These are phyloP conservation scores for Neomorphus geoffroyi DNA, from an alignment of 2,797 vertebrate genomes.

Conservation along the genomic window DNA sequence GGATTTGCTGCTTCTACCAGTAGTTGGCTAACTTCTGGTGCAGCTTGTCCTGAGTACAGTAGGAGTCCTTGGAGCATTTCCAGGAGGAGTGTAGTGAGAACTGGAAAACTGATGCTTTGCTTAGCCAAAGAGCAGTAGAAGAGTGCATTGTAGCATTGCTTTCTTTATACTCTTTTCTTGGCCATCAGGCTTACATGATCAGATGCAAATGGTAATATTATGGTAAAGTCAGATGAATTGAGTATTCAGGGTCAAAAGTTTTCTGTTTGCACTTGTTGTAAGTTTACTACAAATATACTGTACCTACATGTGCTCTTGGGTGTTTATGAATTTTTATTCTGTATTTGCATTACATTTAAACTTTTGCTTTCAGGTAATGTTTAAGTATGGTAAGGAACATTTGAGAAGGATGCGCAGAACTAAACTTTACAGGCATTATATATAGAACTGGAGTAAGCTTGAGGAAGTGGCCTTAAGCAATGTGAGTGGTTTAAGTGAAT, in stretches of 20 bases:
- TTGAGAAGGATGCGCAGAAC: not conserved
- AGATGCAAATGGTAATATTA: not conserved
- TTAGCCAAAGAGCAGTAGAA: not conserved
- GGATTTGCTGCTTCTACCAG: not conserved
- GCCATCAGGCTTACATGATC: not conserved
- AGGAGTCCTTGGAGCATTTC: not conserved
- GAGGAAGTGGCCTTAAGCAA: not conserved
- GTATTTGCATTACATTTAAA: not conserved
- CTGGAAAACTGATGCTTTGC: not conserved
- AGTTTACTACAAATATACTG: not conserved
- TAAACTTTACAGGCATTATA: not conserved
- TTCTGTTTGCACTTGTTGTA: not conserved
- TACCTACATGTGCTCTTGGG: not conserved
- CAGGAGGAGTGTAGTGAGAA: not conserved
- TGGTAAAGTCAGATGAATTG: not conserved
- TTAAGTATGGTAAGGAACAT: not conserved
- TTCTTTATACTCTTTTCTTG: not conserved
- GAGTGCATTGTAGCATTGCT: not conserved
- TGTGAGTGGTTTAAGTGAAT: not conserved
- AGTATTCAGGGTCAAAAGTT: accelerated
- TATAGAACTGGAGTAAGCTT: not conserved
- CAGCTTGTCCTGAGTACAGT: not conserved
- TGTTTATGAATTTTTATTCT: not conserved
- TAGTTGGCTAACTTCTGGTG: not conserved
- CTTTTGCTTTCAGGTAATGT: not conserved